These are phyloP conservation scores for Stenopsyche tienmushanensis DNA, from an alignment of 1,140 invertebrate genomes.

Conservation along the genomic window DNA sequence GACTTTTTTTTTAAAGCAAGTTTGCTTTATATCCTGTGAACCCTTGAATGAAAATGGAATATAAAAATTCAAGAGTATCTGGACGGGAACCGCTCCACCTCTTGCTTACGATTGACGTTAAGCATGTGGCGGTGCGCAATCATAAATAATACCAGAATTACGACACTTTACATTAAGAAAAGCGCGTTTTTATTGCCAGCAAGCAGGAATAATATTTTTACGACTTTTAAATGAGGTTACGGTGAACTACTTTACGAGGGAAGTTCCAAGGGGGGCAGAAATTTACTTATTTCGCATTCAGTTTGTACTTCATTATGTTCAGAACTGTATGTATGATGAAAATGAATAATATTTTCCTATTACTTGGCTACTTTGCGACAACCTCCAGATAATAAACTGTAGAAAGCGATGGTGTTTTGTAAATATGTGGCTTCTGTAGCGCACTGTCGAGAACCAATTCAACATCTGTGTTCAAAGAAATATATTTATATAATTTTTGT, in stretches of 20 bases:
- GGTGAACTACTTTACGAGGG: slow-evolving; percentile 29
- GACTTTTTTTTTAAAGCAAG: not conserved
- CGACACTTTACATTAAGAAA: slow-evolving; percentile 39
- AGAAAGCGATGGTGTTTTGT: no score
- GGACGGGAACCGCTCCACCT: not conserved
- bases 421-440: no score
- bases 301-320: no score
- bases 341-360: no score
- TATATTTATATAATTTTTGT: no score
- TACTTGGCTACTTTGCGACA: no score
- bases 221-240: slow-evolving; percentile 38
- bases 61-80: slow-evolving; percentile 19
- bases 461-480: no score
- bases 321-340: no score
- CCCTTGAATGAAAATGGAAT: slow-evolving; percentile 6
- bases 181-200: slow-evolving; percentile 37
- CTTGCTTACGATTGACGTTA: slow-evolving; percentile 37
- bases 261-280: slow-evolving; percentile 1
- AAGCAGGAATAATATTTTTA: slow-evolving; percentile 40
- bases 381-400: no score
- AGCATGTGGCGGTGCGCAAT: slow-evolving; percentile 36
- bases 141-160: slow-evolving; percentile 41
- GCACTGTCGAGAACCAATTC: no score
- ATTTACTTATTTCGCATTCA: no score
- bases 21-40: slow-evolving; percentile 20